These are phyloP conservation scores for Pemphigus obesinymphae DNA, from an alignment of 1,140 invertebrate species.

Conservation along the genomic window DNA sequence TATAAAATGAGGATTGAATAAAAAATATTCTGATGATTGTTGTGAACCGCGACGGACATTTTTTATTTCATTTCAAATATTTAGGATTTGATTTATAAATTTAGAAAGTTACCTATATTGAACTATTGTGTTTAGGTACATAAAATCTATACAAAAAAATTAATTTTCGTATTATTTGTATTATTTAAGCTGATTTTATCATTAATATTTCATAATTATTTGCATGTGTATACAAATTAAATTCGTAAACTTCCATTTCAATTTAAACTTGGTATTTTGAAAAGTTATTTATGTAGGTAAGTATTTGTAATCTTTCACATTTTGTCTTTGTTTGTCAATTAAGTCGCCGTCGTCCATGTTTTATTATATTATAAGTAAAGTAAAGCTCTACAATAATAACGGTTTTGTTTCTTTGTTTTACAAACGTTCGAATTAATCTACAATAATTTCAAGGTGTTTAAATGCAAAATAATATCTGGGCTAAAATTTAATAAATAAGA, in stretches of 20 bases:
- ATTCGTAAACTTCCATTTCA: too few species aligned
- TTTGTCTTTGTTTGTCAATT: too few species aligned
- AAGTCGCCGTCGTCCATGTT: background rate
- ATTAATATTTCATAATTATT: too few species aligned
- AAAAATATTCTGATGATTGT: background rate
- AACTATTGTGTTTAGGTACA: background rate
- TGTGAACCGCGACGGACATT: background rate
- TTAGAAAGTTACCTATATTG: too few species aligned
- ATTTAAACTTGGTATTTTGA: too few species aligned
- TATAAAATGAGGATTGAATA: background rate
- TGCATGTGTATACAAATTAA: too few species aligned
- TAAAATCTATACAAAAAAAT: background rate
- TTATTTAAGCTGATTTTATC: too few species aligned
- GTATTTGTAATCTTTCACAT: too few species aligned
- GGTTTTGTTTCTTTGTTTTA: background rate
- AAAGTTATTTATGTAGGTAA: too few species aligned
- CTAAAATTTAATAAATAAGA: slow-evolving; percentile 12
- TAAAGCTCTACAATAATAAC: too few species aligned
- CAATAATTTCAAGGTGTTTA: background rate
- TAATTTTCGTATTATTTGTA: too few species aligned
- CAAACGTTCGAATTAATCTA: background rate
- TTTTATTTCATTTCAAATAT: background rate
- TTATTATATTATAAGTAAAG: background rate
- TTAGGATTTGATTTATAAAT: too few species aligned
- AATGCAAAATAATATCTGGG: background rate